These are phyloP conservation scores for Cheilosia grossa DNA, from an alignment of 2,888 invertebrate species.

Conservation along the genomic window DNA sequence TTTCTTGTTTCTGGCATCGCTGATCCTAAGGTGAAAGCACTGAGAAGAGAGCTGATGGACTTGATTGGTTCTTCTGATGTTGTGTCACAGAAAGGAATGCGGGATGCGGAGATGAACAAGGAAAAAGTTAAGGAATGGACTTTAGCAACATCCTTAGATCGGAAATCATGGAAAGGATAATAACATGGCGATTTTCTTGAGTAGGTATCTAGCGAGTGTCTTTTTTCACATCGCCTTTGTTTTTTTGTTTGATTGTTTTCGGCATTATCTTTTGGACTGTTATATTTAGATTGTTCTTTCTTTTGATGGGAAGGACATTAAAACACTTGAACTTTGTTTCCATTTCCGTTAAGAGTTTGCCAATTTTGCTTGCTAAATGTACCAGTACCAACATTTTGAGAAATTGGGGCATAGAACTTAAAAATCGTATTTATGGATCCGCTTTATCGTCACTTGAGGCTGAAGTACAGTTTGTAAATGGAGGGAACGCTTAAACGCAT, in stretches of 20 bases:
- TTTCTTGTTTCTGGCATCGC: slow-evolving; percentile 10
- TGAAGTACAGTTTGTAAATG: too few relatives aligned
- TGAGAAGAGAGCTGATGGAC: slow-evolving; percentile 67
- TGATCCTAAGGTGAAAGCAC: slow-evolving; percentile 61
- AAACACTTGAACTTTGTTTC: too few relatives aligned
- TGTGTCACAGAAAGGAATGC: slow-evolving; percentile 41
- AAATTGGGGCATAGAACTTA: too few relatives aligned
- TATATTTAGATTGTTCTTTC: neutral
- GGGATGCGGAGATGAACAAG: slow-evolving; percentile 47
- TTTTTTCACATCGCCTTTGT: slow-evolving; percentile 15
- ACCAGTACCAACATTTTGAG: too few relatives aligned
- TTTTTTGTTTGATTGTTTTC: slow-evolving; percentile 26
- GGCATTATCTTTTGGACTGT: neutral
- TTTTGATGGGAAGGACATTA: neutral
- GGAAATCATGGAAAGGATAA: slow-evolving; percentile 75
- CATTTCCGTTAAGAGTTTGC: too few relatives aligned
- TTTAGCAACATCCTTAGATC: slow-evolving; percentile 49
- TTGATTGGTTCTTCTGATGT: slow-evolving; percentile 70
- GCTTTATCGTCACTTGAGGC: too few relatives aligned
- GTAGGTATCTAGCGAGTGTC: slow-evolving; percentile 59
- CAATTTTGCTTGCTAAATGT: too few relatives aligned
- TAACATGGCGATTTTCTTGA: slow-evolving; percentile 75
- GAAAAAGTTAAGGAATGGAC: slow-evolving; percentile 43
- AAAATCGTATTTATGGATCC: too few relatives aligned
- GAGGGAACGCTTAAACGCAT: too few relatives aligned